Evolutionary conservation across 2,113 vertebrate genomes (phyloP), one percentile per base, ranked within the genome.

Genomic region (Clarias batrachus): DNA sequence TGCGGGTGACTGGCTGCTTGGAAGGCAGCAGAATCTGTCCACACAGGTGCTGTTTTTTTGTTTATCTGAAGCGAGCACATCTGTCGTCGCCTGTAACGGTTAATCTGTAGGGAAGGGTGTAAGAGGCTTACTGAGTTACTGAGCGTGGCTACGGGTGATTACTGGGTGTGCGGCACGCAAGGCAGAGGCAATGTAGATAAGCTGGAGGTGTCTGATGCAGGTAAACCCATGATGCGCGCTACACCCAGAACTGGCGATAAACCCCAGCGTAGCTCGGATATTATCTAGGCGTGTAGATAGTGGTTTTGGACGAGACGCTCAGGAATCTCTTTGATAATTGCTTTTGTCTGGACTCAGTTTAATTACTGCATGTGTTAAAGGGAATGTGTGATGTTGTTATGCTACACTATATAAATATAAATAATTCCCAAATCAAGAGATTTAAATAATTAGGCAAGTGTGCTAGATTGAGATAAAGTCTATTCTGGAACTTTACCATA

Each of bases 61-160:
- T 78, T 78, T 93, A 93, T 94, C 93, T 90, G 92, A 93, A 89
- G 90, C 62, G 90, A 92, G 93, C 91, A 92, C 93, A 94, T 94
- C 94, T 95, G 94, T 95, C 93, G 92, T 93, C 92, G 92, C 92
- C 94, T 93, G 92, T 92, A 93, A 93, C 90, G 90, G 92, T 93
- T 95, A 96, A 95, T 95, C 94, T 95, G 93, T 91, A 94, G 93
- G 95, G 93, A 95, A 94, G 94, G 93, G 92, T 93, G 93, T 95
- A 96, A 95, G 95, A 94, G 93, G 95, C 94, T 96, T 96, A 95
- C 91, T 87, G 88, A 92, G 93, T 93, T 93, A 94, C 95, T 93
- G 94, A 95, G 94, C 93, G 88, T 92, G 93, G 94, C 93, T 93
- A 92, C 92, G 89, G 93, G 92, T 94, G 94, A 94, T 95, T 95